Percentiles rank a stretch among this genome's conserved stretches.
These are phyloP conservation scores for Serinus canaria DNA, from an alignment of 2,113 vertebrate species.

Conservation along the genomic window DNA sequence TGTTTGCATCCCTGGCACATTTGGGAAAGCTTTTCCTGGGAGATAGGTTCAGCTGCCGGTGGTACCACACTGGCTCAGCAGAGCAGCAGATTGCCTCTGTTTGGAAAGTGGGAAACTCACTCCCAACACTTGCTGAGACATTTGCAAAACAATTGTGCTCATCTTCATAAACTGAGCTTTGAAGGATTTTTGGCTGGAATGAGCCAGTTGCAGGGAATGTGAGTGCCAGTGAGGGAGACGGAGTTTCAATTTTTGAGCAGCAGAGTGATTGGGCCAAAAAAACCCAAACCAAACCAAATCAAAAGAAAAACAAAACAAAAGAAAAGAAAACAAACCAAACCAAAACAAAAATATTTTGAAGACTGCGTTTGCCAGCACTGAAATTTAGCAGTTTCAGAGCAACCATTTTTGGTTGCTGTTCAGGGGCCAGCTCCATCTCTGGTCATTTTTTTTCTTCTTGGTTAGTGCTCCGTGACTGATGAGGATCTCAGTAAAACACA, in stretches of 20 bases:
- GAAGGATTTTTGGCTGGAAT: not conserved
- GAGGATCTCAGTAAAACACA: constrained; percentile 68
- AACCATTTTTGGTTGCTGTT: not conserved
- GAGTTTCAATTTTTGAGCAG: not conserved
- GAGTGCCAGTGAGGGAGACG: not conserved
- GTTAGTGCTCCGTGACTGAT: constrained; percentile 63
- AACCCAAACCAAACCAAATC: rapidly evolving
- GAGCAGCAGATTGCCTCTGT: constrained; percentile 23
- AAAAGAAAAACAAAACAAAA: not conserved
- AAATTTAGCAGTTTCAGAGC: not conserved
- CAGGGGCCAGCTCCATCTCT: not conserved
- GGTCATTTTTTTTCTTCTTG: constrained; percentile 28
- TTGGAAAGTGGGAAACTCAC: constrained; percentile 11
- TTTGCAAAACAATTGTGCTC: not conserved
- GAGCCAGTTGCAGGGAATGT: not conserved
- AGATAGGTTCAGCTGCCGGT: not conserved
- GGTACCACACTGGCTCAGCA: not conserved
- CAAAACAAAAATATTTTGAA: not conserved
- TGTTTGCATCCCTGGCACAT: not conserved
- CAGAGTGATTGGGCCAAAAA: not conserved
- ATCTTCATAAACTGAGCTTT: not conserved
- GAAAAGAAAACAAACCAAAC: not conserved
- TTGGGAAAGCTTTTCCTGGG: not conserved
- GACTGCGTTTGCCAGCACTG: not conserved
- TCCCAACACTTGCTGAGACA: not conserved